A percentile compares a stretch with the other conserved stretches of the same genome.
Evolutionary conservation across 2,888 invertebrate genomes (phyloP).

Genomic region (Oscheius sp.): DNA sequence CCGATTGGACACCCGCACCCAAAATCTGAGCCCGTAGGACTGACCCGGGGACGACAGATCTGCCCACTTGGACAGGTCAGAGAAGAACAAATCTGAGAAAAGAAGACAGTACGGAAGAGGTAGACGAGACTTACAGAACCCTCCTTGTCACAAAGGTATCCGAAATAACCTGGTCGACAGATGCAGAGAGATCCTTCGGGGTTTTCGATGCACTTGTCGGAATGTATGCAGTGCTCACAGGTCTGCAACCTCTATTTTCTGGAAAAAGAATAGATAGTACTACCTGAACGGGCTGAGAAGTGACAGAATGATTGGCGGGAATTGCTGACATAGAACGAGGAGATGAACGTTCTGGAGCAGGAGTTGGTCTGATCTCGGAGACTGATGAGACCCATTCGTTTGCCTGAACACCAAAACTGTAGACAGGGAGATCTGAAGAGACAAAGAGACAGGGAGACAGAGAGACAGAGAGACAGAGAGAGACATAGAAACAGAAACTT

Average conservation of each 20-base stretch:
- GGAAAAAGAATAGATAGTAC: neutral
- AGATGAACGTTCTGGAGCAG: neutral
- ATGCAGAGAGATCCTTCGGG: slow-evolving; percentile 50
- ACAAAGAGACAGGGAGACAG: too few relatives aligned
- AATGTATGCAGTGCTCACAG: slow-evolving; percentile 54
- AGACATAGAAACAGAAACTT: neutral
- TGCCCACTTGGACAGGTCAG: slow-evolving; percentile 40
- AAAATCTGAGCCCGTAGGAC: slow-evolving; percentile 19
- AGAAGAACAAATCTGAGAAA: slow-evolving; percentile 42
- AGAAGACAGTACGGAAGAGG: neutral
- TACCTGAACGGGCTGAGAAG: neutral
- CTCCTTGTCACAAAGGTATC: slow-evolving; percentile 48
- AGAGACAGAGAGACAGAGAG: too few relatives aligned
- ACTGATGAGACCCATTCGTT: neutral
- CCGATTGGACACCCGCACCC: slow-evolving; percentile 51
- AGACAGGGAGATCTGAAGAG: too few relatives aligned
- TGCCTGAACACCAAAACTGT: neutral
- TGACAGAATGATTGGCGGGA: neutral
- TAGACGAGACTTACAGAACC: slow-evolving; percentile 39
- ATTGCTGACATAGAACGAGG: neutral
- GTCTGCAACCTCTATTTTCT: slow-evolving; percentile 31
- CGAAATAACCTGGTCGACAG: slow-evolving; percentile 53
- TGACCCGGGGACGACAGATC: slow-evolving; percentile 40
- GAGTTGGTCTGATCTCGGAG: neutral
- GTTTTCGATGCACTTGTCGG: slow-evolving; percentile 49